These are phyloP conservation scores for Cisticola juncidis DNA, from an alignment of 2,113 vertebrate genomes.

Conservation along the genomic window DNA sequence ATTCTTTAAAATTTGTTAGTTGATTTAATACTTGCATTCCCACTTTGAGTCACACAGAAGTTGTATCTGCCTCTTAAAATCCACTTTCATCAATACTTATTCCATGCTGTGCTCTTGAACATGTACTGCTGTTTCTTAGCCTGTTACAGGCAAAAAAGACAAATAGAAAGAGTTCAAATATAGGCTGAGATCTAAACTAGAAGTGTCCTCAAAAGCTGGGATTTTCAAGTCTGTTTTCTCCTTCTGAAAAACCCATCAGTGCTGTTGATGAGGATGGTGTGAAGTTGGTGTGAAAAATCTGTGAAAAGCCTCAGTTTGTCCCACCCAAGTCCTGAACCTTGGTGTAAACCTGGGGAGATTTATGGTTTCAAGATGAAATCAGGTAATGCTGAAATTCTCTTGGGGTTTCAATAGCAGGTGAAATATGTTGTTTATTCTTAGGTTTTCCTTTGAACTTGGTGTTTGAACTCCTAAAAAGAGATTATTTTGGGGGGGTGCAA, in stretches of 20 bases:
- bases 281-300: slow-evolving; percentile 7
- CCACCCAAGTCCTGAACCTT: background rate
- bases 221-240: background rate
- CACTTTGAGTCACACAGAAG: background rate
- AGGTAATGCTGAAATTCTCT: slow-evolving; percentile 21
- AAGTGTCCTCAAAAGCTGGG: background rate
- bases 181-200: background rate
- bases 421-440: slow-evolving; percentile 49
- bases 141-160: background rate
- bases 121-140: background rate
- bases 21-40: background rate
- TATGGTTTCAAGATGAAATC: slow-evolving; percentile 53
- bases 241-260: slow-evolving; percentile 33
- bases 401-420: slow-evolving; percentile 25
- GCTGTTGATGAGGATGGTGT: background rate
- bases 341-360: slow-evolving; percentile 14
- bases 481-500: slow-evolving; percentile 6
- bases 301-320: background rate
- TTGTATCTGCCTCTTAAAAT: background rate
- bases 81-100: accelerated
- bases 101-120: background rate
- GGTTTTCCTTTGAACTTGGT: slow-evolving; percentile 48
- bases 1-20: background rate
- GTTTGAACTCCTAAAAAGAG: slow-evolving; percentile 41
- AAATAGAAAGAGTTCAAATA: background rate